phyloP scores from a whole-genome alignment of 2,113 vertebrate genomes.

The Orycteropus afer region DNA sequence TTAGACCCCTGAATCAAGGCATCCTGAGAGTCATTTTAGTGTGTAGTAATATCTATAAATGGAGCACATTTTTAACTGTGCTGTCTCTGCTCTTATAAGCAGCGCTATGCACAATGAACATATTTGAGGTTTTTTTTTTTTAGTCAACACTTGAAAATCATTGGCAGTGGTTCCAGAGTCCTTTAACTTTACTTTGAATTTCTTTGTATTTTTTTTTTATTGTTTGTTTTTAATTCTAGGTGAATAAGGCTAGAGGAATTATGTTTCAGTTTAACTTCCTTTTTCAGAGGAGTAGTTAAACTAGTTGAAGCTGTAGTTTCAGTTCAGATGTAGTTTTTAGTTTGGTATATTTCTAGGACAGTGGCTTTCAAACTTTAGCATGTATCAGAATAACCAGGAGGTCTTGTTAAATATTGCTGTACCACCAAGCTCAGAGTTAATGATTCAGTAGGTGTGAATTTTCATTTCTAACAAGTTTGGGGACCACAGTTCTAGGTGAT shows the following conservation, averaged over 20 bases:
- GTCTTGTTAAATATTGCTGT: neutral
- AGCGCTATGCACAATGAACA: neutral
- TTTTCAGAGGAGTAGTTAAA: constrained; percentile 45
- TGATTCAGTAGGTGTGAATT: neutral
- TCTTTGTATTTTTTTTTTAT: constrained; percentile 54
- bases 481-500: neutral
- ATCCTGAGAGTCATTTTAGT: neutral
- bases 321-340: neutral
- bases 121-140: constrained; percentile 34
- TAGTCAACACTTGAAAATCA: constrained; percentile 48
- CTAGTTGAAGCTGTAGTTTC: neutral
- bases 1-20: neutral
- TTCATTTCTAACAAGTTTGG: neutral
- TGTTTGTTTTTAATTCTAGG: constrained; percentile 60
- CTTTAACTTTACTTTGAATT: constrained; percentile 46
- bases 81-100: constrained; percentile 17
- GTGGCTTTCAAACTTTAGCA: neutral
- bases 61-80: neutral
- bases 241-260: constrained; percentile 54
- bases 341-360: neutral
- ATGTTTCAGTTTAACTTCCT: constrained; percentile 52
- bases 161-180: constrained; percentile 34
- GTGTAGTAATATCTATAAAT: neutral
- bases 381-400: neutral
- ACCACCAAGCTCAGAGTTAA: neutral